Percentiles rank a stretch among this genome's conserved stretches.
phyloP scores from a whole-genome alignment of 2,888 invertebrate genomes.

The Rhodophaea formosa region DNA sequence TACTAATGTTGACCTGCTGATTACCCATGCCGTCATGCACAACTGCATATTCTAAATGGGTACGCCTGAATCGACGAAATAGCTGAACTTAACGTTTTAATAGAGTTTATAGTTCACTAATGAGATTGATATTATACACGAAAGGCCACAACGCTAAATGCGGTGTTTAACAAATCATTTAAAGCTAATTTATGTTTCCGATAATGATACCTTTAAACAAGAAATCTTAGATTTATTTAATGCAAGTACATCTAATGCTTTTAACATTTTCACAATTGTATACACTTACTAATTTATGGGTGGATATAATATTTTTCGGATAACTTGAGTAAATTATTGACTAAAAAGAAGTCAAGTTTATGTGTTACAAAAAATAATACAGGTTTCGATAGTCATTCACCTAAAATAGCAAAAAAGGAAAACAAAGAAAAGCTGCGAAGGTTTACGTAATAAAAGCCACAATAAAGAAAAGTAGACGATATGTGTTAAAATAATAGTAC shows the following conservation, averaged over 20 bases:
- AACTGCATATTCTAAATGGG: constrained; percentile 19
- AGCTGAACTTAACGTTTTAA: constrained; percentile 7
- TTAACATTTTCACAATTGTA: too few species aligned
- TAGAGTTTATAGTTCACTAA: constrained; percentile 11
- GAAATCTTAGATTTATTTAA: too few species aligned
- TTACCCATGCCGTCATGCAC: constrained; percentile 45
- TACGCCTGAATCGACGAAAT: constrained; percentile 14
- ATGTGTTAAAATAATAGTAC: constrained; percentile 33
- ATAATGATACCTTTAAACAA: background rate
- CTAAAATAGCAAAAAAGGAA: background rate
- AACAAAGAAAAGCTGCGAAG: background rate
- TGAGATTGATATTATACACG: constrained; percentile 12
- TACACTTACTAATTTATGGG: too few species aligned
- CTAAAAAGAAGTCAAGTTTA: too few species aligned
- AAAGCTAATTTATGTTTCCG: background rate
- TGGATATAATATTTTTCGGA: too few species aligned
- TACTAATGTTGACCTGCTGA: constrained; percentile 56
- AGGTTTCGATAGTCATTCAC: too few species aligned
- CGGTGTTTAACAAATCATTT: constrained; percentile 12
- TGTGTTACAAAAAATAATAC: too few species aligned
- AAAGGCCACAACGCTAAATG: constrained; percentile 9
- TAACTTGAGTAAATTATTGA: too few species aligned
- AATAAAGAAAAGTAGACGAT: constrained; percentile 23
- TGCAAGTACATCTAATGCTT: too few species aligned
- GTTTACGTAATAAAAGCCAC: background rate